A percentile compares a stretch with the other conserved stretches of the same genome.
Evolutionary conservation across 2,113 vertebrate genomes (phyloP).

Genomic region (Coracopsis vasa): DNA sequence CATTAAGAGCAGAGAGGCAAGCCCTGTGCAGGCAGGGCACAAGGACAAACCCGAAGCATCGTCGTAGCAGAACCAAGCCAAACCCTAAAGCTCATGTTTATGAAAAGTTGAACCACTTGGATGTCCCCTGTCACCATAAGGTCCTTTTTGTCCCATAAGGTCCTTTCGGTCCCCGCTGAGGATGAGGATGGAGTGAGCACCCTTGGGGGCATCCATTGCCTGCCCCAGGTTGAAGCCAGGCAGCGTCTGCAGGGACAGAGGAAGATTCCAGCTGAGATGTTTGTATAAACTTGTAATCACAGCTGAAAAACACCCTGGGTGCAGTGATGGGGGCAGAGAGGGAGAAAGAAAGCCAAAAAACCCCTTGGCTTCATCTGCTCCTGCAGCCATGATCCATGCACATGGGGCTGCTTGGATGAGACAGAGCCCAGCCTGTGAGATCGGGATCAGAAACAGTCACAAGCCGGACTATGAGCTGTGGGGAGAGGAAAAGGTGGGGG

Average conservation of each 20-base stretch:
- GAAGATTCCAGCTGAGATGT: not conserved
- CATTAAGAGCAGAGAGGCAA: not conserved
- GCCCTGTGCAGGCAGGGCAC: not conserved
- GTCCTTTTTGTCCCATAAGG: not conserved
- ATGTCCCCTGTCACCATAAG: not conserved
- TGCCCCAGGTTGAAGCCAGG: not conserved
- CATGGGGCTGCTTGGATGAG: not conserved
- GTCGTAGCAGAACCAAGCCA: not conserved
- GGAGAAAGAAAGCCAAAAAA: constrained; percentile 9
- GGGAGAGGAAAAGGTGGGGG: not conserved
- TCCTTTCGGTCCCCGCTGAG: not conserved
- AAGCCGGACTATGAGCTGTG: not conserved
- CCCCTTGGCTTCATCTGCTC: not conserved
- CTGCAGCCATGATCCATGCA: not conserved
- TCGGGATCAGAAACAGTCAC: fast-evolving
- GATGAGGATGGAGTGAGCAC: not conserved
- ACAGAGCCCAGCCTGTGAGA: not conserved
- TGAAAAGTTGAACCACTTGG: not conserved
- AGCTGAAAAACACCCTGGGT: constrained; percentile 23
- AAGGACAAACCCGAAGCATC: not conserved
- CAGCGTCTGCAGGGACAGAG: not conserved
- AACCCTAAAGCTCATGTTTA: not conserved
- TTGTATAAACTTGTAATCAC: not conserved
- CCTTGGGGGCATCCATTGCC: fast-evolving
- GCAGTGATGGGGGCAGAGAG: not conserved